These are phyloP conservation scores for Cephus pygmeus DNA, from an alignment of 2,888 invertebrate species.

Conservation along the genomic window DNA sequence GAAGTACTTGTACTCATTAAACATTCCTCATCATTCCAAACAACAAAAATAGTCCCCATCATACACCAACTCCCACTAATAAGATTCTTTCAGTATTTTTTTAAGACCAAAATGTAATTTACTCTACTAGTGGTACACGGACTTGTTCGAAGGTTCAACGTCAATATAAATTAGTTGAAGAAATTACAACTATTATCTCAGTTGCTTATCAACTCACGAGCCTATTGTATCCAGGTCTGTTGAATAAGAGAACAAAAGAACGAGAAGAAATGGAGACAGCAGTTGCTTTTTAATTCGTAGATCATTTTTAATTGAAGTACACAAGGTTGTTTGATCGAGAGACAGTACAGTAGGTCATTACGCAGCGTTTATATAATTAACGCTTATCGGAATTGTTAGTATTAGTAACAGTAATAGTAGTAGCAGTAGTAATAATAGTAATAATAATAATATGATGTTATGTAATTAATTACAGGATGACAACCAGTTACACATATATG, in stretches of 20 bases:
- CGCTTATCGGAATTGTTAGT: constrained; percentile 1
- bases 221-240: neutral
- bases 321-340: neutral
- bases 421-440: neutral
- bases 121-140: neutral
- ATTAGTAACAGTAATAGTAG: neutral
- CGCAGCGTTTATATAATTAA: constrained; percentile 12
- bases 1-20: neutral
- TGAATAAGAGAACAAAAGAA: neutral
- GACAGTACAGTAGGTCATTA: constrained; percentile 13
- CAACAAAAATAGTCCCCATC: neutral
- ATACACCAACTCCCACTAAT: neutral
- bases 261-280: neutral
- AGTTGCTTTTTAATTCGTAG: constrained; percentile 15
- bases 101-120: neutral
- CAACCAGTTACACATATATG: constrained; percentile 8
- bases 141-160: neutral
- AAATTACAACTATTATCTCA: neutral
- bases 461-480: constrained; percentile 12
- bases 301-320: constrained; percentile 17
- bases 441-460: constrained; percentile 2
- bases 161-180: neutral
- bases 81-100: neutral
- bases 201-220: neutral
- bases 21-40: neutral